A percentile compares a stretch with the other conserved stretches of the same genome.
Evolutionary conservation across 2,797 vertebrate species (phyloP).

Genomic region (Intellagama lesueurii): DNA sequence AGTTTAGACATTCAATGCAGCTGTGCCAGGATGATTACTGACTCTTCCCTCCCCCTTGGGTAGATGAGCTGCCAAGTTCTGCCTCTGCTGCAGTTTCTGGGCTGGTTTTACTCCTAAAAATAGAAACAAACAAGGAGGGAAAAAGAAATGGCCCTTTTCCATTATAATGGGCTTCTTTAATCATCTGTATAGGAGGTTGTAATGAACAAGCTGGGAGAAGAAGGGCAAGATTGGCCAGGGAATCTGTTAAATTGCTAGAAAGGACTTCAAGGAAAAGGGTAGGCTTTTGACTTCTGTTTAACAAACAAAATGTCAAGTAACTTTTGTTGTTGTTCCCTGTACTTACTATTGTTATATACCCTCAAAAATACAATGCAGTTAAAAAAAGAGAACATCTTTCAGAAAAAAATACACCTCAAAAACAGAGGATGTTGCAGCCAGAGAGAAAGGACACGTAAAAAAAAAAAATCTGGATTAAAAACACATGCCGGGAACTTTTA

Average conservation of each 20-base stretch:
- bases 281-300: not conserved
- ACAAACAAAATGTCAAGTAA: not conserved
- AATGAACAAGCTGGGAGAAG: not conserved
- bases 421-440: conserved; percentile 1
- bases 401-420: conserved; percentile 2
- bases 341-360: conserved; percentile 1
- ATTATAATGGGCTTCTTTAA: not conserved
- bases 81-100: not conserved
- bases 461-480: conserved; percentile 28
- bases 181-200: not conserved
- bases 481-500: conserved; percentile 6
- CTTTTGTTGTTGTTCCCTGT: not conserved
- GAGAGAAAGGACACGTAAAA: conserved; percentile 36
- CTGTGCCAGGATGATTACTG: not conserved
- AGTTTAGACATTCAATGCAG: not conserved
- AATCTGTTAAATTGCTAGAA: not conserved
- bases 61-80: not conserved
- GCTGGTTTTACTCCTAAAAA: not conserved
- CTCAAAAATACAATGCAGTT: conserved; percentile 19
- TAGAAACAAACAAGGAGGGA: not conserved
- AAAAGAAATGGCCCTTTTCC: not conserved
- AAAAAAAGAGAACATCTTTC: not conserved
- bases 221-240: too few species aligned
- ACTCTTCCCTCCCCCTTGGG: too few species aligned
- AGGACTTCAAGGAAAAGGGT: not conserved